These are phyloP conservation scores for Drosophila albomicans DNA, from an alignment of 1,140 invertebrate species.

Conservation along the genomic window DNA sequence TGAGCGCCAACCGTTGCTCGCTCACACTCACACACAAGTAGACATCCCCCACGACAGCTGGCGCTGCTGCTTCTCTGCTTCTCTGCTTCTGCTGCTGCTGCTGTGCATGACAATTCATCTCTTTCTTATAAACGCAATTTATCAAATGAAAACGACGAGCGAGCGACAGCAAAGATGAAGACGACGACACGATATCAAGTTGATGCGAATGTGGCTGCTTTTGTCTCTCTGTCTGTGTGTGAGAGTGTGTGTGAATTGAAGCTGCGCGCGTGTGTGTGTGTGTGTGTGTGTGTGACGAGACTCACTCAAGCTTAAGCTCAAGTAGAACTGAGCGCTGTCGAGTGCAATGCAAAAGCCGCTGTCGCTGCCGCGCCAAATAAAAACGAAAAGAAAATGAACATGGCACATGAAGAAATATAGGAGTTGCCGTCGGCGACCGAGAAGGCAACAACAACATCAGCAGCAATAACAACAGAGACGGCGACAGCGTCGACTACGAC, in stretches of 20 bases:
- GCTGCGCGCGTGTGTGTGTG: slow-evolving; percentile 15
- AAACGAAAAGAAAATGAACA: slow-evolving; percentile 54
- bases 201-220: slow-evolving; percentile 45
- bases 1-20: slow-evolving; percentile 63
- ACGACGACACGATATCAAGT: slow-evolving; percentile 83
- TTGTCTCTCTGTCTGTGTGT: slow-evolving; percentile 13
- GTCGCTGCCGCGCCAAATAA: neutral
- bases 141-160: slow-evolving; percentile 84
- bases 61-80: slow-evolving; percentile 36
- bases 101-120: slow-evolving; percentile 85
- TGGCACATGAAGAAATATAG: slow-evolving; percentile 80
- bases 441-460: slow-evolving; percentile 25
- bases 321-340: slow-evolving; percentile 29
- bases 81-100: slow-evolving; percentile 63
- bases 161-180: slow-evolving; percentile 84
- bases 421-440: slow-evolving; percentile 75
- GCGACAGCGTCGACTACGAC: slow-evolving; percentile 2
- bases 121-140: slow-evolving; percentile 85
- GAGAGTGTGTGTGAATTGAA: slow-evolving; percentile 15
- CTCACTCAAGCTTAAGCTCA: slow-evolving; percentile 69
- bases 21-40: slow-evolving; percentile 39
- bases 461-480: slow-evolving; percentile 4
- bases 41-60: slow-evolving; percentile 30
- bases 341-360: slow-evolving; percentile 32
- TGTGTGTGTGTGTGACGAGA: slow-evolving; percentile 25